Conservation (phyloP, 2,797 vertebrate species). For the Dromococcyx pavoninus region DNA sequence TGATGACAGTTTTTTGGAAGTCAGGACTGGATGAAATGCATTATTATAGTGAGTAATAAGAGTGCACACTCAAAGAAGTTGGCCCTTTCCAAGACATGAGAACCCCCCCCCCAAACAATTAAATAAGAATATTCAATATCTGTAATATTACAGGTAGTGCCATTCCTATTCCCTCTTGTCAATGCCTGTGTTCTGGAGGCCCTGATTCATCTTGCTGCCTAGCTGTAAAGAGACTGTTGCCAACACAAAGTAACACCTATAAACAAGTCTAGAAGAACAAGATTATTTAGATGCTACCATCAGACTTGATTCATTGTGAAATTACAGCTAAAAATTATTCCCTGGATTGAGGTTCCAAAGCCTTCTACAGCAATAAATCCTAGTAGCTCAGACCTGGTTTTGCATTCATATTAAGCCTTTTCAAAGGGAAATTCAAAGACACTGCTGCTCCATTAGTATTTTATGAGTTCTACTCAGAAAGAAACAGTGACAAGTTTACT, state of each 20-base stretch:
- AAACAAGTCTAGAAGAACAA: background rate
- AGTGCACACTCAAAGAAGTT: background rate
- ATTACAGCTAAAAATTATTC: background rate
- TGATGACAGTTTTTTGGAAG: background rate
- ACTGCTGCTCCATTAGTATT: background rate
- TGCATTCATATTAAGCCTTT: background rate
- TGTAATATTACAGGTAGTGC: background rate
- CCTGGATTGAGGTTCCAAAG: background rate
- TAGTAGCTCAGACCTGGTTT: background rate
- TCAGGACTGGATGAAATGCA: background rate
- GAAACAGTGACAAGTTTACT: background rate
- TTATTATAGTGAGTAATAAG: background rate
- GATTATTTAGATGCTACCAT: background rate
- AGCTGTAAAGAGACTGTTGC: background rate
- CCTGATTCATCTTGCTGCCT: background rate
- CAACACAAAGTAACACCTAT: background rate
- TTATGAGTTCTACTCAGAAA: background rate
- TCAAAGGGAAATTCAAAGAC: background rate
- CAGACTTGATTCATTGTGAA: background rate
- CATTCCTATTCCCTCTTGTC: background rate
- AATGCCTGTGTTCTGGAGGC: background rate
- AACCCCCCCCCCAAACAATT: background rate
- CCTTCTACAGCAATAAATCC: background rate
- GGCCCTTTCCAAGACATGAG: background rate
- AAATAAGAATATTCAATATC: background rate